Evolutionary conservation across 2,888 invertebrate species (phyloP).

Genomic region (Archips crataeganus): DNA sequence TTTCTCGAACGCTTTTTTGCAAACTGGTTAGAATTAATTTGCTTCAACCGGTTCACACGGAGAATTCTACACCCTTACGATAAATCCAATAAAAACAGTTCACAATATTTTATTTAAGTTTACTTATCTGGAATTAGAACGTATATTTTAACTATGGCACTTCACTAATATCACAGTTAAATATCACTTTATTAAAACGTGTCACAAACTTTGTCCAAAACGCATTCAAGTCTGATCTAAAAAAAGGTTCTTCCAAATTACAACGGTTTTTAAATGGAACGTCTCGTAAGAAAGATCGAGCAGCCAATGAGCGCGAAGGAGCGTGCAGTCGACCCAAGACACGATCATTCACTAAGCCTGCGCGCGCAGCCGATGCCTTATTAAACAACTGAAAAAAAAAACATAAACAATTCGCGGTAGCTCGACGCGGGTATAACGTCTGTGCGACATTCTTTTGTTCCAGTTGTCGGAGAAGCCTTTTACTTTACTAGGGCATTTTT

Average conservation of each 20-base stretch:
- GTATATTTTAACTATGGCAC: not conserved
- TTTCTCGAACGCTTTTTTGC: not conserved
- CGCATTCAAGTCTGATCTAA: not conserved
- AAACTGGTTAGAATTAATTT: slow-evolving; percentile 3
- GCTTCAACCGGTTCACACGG: not conserved
- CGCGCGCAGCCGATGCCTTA: slow-evolving; percentile 30
- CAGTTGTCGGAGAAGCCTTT: not conserved
- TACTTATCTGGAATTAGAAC: not conserved
- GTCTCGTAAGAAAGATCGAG: slow-evolving; percentile 27
- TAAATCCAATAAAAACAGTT: not conserved
- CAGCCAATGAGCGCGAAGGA: slow-evolving; percentile 1
- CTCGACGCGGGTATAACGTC: slow-evolving; percentile 12
- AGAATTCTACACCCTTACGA: not conserved
- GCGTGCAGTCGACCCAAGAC: slow-evolving; percentile 38
- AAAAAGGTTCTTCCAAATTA: not conserved
- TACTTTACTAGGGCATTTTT: not conserved
- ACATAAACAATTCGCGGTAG: slow-evolving; percentile 40
- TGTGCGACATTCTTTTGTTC: slow-evolving; percentile 33
- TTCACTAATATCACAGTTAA: slow-evolving; percentile 12
- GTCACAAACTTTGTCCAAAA: not conserved
- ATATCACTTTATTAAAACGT: not conserved
- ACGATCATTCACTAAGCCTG: slow-evolving; percentile 44
- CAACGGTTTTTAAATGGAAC: slow-evolving; percentile 11
- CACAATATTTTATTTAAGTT: not conserved
- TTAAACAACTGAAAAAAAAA: slow-evolving; percentile 43